Base-by-base conservation (phyloP, 2,113 vertebrate genomes). In the Oryzias curvinotus region DNA sequence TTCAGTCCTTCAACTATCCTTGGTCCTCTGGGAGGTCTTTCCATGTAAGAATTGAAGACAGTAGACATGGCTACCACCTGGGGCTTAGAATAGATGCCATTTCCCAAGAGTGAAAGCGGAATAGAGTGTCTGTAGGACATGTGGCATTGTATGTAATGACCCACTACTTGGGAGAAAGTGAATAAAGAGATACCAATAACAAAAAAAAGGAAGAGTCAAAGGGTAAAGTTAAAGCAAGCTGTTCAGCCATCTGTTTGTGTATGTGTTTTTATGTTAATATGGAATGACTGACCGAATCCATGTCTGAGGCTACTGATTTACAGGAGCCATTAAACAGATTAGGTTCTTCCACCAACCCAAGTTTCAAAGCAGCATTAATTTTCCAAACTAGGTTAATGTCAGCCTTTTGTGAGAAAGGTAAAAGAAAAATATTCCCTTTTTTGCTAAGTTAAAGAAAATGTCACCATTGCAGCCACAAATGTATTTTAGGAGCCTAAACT, bases 221-320 rank as follows among this genome's bases (percentile, higher is more conserved):
- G 75, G 82, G 73, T 71, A 65, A 66, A 65, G 47, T 80, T 67
- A 65, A 68, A 75, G 68, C 78, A 88, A 87, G 85, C 86, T 84
- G 86, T 82, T 82, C 51, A 54, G 43, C 82, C 86, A 88, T 89
- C 85, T 89, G 86, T 57, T 59, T 64, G 17, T 66, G 47, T 45
- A 13, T 43, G 17, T 17, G 48, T 58, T 64, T 71, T 57, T 36
- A 3, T 36, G 12, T 10, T 36, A 36, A 36, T 45, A 41, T 36
- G 49, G 17, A 18, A 65, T 55, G 52, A 71, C 26, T 51, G 43
- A 23, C 21, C 21, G 3, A 61, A 77, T 76, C 61, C 26, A 30
- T 65, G 50, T 71, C 75, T 64, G 47, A 66, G 45, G 58, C 61
- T 56, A 61, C 28, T 28, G 17, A 25, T 73, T 3, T 55, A 25